Percentiles rank a stretch among this genome's conserved stretches.
These are phyloP conservation scores for Eilema sororculum DNA, from an alignment of 2,888 invertebrate species.

Conservation along the genomic window DNA sequence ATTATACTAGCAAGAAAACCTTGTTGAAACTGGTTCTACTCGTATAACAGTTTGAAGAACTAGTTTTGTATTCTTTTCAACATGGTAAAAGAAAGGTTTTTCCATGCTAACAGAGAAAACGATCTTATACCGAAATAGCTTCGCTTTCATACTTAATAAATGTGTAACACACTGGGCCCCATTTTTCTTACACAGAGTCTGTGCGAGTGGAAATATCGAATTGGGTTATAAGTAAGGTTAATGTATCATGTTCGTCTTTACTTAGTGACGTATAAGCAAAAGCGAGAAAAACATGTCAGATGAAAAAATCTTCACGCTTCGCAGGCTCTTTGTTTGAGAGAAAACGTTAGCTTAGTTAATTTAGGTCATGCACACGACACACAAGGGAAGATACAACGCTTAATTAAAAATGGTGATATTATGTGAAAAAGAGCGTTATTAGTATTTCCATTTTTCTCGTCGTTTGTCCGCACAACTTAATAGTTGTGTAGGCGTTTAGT, in stretches of 20 bases:
- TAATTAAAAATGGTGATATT: conserved; percentile 1
- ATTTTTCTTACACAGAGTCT: conserved; percentile 14
- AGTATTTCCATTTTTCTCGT: too few species aligned
- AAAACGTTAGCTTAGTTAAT: conserved; percentile 9
- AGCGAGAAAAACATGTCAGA: conserved; percentile 9
- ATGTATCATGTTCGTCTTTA: conserved; percentile 18
- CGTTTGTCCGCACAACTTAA: too few species aligned
- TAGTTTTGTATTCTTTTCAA: too few species aligned
- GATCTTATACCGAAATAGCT: conserved; percentile 22
- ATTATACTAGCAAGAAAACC: too few species aligned
- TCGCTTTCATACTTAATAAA: conserved; percentile 22
- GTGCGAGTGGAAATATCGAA: conserved; percentile 18
- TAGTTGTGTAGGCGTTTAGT: too few species aligned
- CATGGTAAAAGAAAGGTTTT: too few species aligned
- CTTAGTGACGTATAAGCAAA: conserved; percentile 7
- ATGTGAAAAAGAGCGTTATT: background rate
- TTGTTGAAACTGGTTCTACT: too few species aligned
- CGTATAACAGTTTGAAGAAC: too few species aligned
- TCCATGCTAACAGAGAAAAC: background rate
- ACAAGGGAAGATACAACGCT: background rate
- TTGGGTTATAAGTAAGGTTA: conserved; percentile 17
- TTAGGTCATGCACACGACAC: conserved; percentile 11
- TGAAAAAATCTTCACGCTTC: conserved; percentile 13
- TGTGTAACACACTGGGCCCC: background rate
- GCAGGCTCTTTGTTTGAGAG: background rate